A percentile compares a stretch with the other conserved stretches of the same genome.
Evolutionary conservation across 2,888 invertebrate genomes (phyloP).

Genomic region (Drosophila kambysellisi): DNA sequence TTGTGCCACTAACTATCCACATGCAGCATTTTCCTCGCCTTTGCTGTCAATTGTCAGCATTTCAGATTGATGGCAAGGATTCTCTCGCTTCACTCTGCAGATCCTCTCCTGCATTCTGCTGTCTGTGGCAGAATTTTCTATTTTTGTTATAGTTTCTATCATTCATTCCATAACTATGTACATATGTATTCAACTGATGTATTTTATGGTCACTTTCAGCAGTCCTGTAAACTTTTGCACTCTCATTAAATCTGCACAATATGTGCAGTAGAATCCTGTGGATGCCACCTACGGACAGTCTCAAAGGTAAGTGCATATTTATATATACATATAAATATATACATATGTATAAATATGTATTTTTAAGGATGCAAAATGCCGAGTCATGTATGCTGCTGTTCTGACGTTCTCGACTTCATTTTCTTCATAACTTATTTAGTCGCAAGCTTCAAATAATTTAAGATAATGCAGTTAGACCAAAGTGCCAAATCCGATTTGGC

Average conservation of each 20-base stretch:
- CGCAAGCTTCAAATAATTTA: slow-evolving; percentile 63
- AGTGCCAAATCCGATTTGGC: slow-evolving; percentile 74
- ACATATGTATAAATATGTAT: background rate
- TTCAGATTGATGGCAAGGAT: slow-evolving; percentile 59
- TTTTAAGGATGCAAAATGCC: slow-evolving; percentile 16
- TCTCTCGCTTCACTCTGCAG: background rate
- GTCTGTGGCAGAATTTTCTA: slow-evolving; percentile 29
- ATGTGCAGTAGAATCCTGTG: slow-evolving; percentile 2
- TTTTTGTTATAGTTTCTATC: slow-evolving; percentile 23
- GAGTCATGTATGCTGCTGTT: background rate
- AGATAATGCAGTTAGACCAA: slow-evolving; percentile 54
- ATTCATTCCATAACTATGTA: slow-evolving; percentile 44
- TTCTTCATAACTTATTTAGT: slow-evolving; percentile 60
- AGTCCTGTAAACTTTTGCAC: slow-evolving; percentile 25
- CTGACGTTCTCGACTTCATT: slow-evolving; percentile 34
- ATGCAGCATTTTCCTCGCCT: slow-evolving; percentile 43
- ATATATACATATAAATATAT: background rate
- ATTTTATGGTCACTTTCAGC: slow-evolving; percentile 31
- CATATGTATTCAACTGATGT: background rate
- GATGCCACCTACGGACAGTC: background rate
- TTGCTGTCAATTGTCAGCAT: slow-evolving; percentile 75
- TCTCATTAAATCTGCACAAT: slow-evolving; percentile 59
- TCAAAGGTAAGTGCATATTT: slow-evolving; percentile 26
- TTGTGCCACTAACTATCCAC: slow-evolving; percentile 32
- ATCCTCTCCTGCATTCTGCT: background rate